Base-by-base conservation (phyloP, 92 coral and sea anemone species). In the Chrysogorgia sp. region DNA sequence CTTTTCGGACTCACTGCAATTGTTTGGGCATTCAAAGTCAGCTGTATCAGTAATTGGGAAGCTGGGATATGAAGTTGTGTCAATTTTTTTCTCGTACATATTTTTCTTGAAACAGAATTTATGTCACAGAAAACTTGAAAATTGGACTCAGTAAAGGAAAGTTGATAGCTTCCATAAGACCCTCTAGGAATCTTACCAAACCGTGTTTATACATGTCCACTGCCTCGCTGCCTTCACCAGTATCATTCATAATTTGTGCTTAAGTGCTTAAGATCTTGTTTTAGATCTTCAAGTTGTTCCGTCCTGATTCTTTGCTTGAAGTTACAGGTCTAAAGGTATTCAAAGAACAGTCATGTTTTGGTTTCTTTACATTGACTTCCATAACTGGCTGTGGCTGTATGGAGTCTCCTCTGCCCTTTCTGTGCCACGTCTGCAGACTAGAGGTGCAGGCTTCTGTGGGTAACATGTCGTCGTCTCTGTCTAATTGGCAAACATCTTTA, bases 101-200 rank as follows among this genome's bases (percentile, higher is more conserved):
- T n/a, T n/a, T n/a, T 3, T 50, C 92, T 82, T 29, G 22, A 48
- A 21, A 90, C 75, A 47, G 90, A 74, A 21, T 60, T 8, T 1
- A 79, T 80, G 49, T 83, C 83, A 66, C 83, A 83, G 41, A 23
- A 83, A 23, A 83, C 90, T 67, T 37, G 31, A 62, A 86, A 83
- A 63, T 86, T 89, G 25, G 83, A 72, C 75, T 89, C 86, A 33
- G 90, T 82, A 61, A 89, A 83, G 35, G 63, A 59, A 20, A 89
- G 84, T 43, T 86, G 93, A 43, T 86, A 89, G 50, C 87, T 83
- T 13, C 63, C 83, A 76, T 47, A 83, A 35, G 93, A 89, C 0
- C 90, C 90, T 21, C 34, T 33, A 12, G 88, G 90, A 47, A 33
- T 49, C 75, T 80, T 86, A 15, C 90, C 93, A 82, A 82, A 85